These are phyloP conservation scores for Stichopus chloronotus DNA, from an alignment of 35 echinoderm and acorn worm species.

Conservation along the genomic window DNA sequence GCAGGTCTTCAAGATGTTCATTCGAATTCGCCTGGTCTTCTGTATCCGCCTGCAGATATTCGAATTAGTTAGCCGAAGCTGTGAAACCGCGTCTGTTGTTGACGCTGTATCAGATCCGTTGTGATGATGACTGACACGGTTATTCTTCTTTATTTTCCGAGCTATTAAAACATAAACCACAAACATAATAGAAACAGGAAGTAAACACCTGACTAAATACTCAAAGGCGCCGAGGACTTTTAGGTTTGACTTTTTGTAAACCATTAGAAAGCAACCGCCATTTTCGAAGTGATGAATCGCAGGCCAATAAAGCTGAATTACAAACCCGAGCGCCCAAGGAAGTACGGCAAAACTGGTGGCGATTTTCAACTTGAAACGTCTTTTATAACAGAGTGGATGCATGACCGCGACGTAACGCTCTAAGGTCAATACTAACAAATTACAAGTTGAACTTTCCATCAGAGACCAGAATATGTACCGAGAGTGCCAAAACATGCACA, in stretches of 20 bases:
- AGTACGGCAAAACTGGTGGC: not conserved
- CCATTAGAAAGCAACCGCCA: not conserved
- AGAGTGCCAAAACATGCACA: slow-evolving; percentile 3
- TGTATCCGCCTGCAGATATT: not conserved
- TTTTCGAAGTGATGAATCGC: not conserved
- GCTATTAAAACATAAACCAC: not conserved
- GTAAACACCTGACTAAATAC: not conserved
- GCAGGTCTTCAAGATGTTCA: slow-evolving; percentile 24
- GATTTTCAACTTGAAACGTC: not conserved
- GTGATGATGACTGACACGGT: not conserved
- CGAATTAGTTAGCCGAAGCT: not conserved
- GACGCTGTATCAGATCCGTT: not conserved
- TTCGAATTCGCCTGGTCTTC: not conserved
- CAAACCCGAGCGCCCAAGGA: not conserved
- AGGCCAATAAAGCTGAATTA: not conserved
- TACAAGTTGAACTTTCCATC: not conserved
- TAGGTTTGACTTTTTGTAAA: not conserved
- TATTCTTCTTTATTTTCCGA: not conserved
- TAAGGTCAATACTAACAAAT: slow-evolving; percentile 3
- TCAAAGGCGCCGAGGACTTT: not conserved
- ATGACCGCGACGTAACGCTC: slow-evolving; percentile 20
- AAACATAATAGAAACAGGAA: not conserved
- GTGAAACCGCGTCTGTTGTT: not conserved
- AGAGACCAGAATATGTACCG: slow-evolving; percentile 36
- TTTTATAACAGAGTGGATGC: not conserved